Percentiles rank a stretch among this genome's conserved stretches.
Conservation (phyloP, 2,113 vertebrate genomes). For the Macquaria australasica region DNA sequence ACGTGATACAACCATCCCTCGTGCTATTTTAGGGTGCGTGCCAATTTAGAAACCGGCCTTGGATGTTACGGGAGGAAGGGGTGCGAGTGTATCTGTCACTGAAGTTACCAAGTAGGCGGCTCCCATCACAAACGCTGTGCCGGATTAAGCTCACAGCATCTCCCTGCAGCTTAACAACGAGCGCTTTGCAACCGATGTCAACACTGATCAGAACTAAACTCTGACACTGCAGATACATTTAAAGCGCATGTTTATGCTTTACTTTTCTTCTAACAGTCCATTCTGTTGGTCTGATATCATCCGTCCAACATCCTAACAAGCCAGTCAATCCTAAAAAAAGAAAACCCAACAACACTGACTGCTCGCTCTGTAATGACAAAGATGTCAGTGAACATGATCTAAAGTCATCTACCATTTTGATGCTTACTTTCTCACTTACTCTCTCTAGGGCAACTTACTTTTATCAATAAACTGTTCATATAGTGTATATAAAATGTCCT, state of each 20-base stretch:
- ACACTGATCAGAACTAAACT: not conserved
- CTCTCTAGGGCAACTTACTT: not conserved
- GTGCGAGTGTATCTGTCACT: not conserved
- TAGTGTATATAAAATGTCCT: too few relatives aligned
- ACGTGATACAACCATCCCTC: not conserved
- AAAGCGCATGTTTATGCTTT: not conserved
- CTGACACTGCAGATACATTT: not conserved
- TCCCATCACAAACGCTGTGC: slow-evolving; percentile 17
- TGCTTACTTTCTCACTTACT: too few relatives aligned
- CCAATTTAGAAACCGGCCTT: slow-evolving; percentile 24
- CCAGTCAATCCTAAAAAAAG: too few relatives aligned
- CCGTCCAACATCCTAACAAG: not conserved
- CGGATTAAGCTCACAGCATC: not conserved
- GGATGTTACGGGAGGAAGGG: not conserved
- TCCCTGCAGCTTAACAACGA: not conserved
- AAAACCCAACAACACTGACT: too few relatives aligned
- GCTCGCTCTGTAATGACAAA: not conserved
- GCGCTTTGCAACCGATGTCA: not conserved
- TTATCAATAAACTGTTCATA: too few relatives aligned
- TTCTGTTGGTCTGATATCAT: not conserved
- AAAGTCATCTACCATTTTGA: not conserved
- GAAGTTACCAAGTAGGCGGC: slow-evolving; percentile 1
- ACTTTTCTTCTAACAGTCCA: not conserved
- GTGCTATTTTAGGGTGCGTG: slow-evolving; percentile 26
- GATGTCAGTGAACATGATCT: not conserved